Evolutionary conservation across 2,113 vertebrate species (phyloP), one percentile per base, ranked within the genome.

Genomic region (Thunnus thynnus): DNA sequence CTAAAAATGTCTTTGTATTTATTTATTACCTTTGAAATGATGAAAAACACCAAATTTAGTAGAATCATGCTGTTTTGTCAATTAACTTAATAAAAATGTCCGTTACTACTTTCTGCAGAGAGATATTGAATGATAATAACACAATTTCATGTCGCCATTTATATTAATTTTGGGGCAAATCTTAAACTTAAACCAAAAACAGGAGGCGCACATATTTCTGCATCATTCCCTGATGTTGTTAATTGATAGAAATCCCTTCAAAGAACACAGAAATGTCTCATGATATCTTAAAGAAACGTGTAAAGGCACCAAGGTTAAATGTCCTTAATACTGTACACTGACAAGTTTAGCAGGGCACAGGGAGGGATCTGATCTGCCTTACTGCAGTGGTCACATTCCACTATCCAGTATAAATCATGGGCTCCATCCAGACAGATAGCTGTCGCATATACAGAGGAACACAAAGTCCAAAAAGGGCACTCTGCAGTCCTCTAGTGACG

Each of bases 311-410:
- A 46, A 44, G 25, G 47, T 69, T 72, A 60, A 41, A 76, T 25
- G 68, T 61, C 52, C 54, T 50, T 68, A 46, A 68, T 5, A 50
- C 41, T 57, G 47, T 83, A 25, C 51, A 46, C 10, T 0, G 0
- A 17, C 66, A 44, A 0, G 66, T 18, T 56, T 17, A 9, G 20
- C 64, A 54, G 74, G 18, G 6, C 13, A 41, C 5, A 7, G 9
- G 60, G 13, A 25, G 51, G 11, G 58, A 62, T 50, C 47, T 41
- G 76, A 74, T 70, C 54, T 54, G 71, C 47, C 10, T 12, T 22
- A 52, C 12, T 32, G 44, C 75, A 69, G 67, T 27, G 16, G 46
- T 63, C 65, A 41, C 44, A 71, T 77, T 69, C 51, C 69, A 66
- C 47, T 46, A 48, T 68, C 18, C 41, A 14, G 25, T n/a, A 54